Base-by-base conservation (phyloP, 2,888 invertebrate genomes). In the Ophion costatus region DNA sequence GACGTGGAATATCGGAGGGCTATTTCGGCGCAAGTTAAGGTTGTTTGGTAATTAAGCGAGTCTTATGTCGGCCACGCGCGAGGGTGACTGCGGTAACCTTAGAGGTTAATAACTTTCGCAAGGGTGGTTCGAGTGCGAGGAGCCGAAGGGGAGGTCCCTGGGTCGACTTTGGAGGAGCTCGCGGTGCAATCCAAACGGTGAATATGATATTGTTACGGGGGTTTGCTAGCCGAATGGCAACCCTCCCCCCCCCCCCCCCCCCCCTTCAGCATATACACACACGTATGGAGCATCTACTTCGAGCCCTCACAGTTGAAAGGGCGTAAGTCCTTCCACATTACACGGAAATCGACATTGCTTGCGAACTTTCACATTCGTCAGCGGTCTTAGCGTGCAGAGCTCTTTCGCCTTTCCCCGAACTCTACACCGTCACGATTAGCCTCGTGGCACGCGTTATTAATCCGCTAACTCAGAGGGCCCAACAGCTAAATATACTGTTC, bases 381-480 rank as follows among this genome's bases (percentile, higher is more conserved):
- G 45, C 14, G 45, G 2, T 11, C 14, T 14, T 45, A 4, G 45
- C 45, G 79, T 67, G 17, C 70, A 71, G 76, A 51, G 74, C 57
- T 79, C 75, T 82, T 84, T 33, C 85, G 86, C 86, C 87, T 87
- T 87, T 80, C 88, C 88, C 87, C 89, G 90, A 93, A 92, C 90
- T 88, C 91, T 89, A 91, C 90, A 91, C 92, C 91, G 88, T 89
- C 90, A 77, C 91, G 89, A 92, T 92, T 92, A 91, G 83, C 89
- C 91, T 91, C 90, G 91, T 92, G 92, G 89, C 92, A 92, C 91
- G 92, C 91, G 92, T 93, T 93, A 93, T 93, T 93, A 93, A 93
- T 93, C 92, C 92, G 91, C 91, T 89, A 91, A 91, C 90, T 90
- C 90, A 88, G 87, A 59, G 59, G 67, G 51, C 77, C 79, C 64